Evolutionary conservation across 2,888 invertebrate genomes (phyloP).

Genomic region (Lymantria dispar): DNA sequence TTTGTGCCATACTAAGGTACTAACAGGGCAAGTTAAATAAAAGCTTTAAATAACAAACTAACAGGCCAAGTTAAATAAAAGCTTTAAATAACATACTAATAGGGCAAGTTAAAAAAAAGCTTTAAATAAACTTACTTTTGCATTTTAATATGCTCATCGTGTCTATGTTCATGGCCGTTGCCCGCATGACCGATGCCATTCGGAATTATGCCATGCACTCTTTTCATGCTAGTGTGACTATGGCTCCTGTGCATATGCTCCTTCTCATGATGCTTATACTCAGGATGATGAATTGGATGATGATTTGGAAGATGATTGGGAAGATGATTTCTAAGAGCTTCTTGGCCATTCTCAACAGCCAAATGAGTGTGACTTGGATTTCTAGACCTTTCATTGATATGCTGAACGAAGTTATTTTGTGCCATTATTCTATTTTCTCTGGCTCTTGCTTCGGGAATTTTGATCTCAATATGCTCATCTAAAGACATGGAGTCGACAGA

Average conservation of each 20-base stretch:
- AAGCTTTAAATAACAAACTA: too few relatives aligned
- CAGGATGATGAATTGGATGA: slow-evolving; percentile 9
- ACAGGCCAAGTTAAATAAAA: too few relatives aligned
- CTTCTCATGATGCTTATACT: slow-evolving; percentile 38
- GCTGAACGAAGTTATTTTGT: slow-evolving; percentile 71
- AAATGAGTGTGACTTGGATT: slow-evolving; percentile 64
- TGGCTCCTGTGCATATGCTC: slow-evolving; percentile 68
- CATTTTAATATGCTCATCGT: slow-evolving; percentile 56
- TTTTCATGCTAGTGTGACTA: slow-evolving; percentile 74
- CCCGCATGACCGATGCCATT: slow-evolving; percentile 64
- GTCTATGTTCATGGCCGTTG: slow-evolving; percentile 59
- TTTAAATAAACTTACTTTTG: slow-evolving; percentile 56
- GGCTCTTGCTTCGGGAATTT: slow-evolving; percentile 77
- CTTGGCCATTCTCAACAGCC: slow-evolving; percentile 63
- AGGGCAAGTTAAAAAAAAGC: background rate
- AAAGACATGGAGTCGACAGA: slow-evolving; percentile 84
- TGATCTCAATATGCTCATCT: slow-evolving; percentile 83
- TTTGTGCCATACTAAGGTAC: too few relatives aligned
- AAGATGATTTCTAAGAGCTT: slow-evolving; percentile 42
- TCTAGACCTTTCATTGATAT: slow-evolving; percentile 69
- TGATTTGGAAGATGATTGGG: slow-evolving; percentile 8
- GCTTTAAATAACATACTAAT: too few relatives aligned
- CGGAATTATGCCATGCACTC: slow-evolving; percentile 56
- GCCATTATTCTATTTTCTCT: slow-evolving; percentile 76
- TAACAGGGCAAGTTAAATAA: too few relatives aligned